Base-by-base conservation (phyloP, 2,888 invertebrate genomes). In the Mythimna pallens region DNA sequence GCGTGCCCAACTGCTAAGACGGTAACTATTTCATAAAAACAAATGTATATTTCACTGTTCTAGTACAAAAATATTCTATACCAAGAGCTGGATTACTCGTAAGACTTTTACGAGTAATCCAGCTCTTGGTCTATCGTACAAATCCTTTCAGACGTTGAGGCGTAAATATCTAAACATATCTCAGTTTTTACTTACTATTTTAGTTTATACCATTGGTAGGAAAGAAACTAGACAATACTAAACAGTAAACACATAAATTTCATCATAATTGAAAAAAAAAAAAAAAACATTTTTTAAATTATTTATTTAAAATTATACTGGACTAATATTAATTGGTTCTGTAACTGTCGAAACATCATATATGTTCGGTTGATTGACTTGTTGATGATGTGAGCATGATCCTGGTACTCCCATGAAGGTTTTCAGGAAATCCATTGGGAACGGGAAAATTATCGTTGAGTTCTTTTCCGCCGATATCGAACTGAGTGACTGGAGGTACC, bases 401-500 rank as follows among this genome's bases (percentile, higher is more conserved):
- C 90, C 90, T 12, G 90, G 85, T 25, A 91, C 90, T 2, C 93
- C 91, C 70, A 96, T 86, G 77, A 96, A 96, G 8, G 97, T 91
- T 83, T 97, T 95, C 55, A 97, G 87, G 89, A 97, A 97, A 89
- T 99, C 99, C 94, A 99, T 97, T 0, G 99, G 99, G 84, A 99
- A 95, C 1, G 99, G 99, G 91, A 99, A 99, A 75, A 99, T 98
- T 86, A 99, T 99, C 0, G 99, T 99, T 0, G 99, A 99, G 93
- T 99, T 99, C 95, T 99, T 99, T 95, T 99, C 99, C 0, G 98
- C 98, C 1, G 99, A 98, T 92, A 99, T 99, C 71, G 98, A 98
- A 95, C 97, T 99, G 73, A 99, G 95, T 0, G 99, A 99, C 96
- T 99, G 99, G 57, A 99, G 96, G 92, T 98, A 98, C n/a, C 98